Base-by-base conservation (phyloP, 2,113 vertebrate species). In the Chionomys nivalis region DNA sequence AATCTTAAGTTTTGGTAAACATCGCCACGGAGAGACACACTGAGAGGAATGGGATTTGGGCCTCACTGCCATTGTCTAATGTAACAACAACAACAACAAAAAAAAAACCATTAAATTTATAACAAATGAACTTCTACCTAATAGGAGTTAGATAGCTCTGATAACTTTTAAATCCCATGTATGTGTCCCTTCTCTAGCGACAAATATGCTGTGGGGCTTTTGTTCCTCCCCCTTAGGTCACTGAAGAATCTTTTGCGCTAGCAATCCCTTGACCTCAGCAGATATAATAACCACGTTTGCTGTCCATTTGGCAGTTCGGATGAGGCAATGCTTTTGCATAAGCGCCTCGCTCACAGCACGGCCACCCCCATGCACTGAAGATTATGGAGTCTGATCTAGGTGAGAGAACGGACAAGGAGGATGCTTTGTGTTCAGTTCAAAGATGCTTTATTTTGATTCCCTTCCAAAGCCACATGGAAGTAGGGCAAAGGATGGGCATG, bases 371-470 rank as follows among this genome's bases (percentile, higher is more conserved):
- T 3, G 12, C 16, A 26, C 16, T 63, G 52, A 78, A 78, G 77
- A 78, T 31, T 65, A 0, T 33, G 33, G 55, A 87, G 73, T 31
- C 89, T 83, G n/a, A 47, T 73, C 82, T 75, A 87, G 91, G 78
- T 81, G 78, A 93, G 75, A 93, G 87, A 63, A 87, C 0, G 63
- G 83, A 78, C 49, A 70, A 85, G 93, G 76, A 85, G 44, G 79
- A 87, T 85, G 68, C 65, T 66, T 21, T 63, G 68, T 70, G 36
- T 44, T 66, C 93, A 79, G 63, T 39, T 94, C 82, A 91, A 63
- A 95, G 91, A 95, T 78, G 82, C 61, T 90, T 47, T 44, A 3
- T 76, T 94, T 86, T 94, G 91, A 91, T 93, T 94, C 77, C 77
- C 52, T 85, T 96, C 89, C 65, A 36, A 95, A 95, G 70, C 44